phyloP scores from a whole-genome alignment of 2,888 invertebrate species.

The Leptinotarsa rubiginosa region DNA sequence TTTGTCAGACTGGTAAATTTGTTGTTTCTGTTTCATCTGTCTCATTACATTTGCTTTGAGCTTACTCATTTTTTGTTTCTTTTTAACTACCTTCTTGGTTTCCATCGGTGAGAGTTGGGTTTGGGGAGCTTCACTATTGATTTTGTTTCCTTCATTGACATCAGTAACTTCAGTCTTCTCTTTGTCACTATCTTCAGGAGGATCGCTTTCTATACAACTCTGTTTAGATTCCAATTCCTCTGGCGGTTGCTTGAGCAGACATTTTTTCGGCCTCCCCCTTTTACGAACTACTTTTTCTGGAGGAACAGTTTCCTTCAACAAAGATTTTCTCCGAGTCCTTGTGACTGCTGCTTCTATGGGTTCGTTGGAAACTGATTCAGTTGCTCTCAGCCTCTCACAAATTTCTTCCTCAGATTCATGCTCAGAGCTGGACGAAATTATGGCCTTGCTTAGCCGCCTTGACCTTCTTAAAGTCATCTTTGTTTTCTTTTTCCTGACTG shows the following conservation, averaged over 20 bases:
- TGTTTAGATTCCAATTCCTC: constrained; percentile 1
- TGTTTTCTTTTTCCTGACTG: constrained; percentile 34
- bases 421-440: constrained; percentile 2
- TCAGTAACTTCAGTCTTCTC: neutral
- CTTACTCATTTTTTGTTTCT: constrained; percentile 32
- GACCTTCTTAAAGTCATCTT: neutral
- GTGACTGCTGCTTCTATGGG: no score
- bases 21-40: constrained; percentile 38
- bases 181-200: neutral
- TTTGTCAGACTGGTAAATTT: constrained; percentile 33
- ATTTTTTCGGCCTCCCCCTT: constrained; percentile 7
- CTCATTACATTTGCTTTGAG: constrained; percentile 35
- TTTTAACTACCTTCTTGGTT: neutral
- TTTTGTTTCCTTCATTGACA: neutral
- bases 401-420: neutral
- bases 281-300: neutral
- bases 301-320: neutral
- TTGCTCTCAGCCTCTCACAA: neutral
- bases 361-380: neutral
- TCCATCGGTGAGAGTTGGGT: neutral
- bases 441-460: neutral
- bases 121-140: neutral
- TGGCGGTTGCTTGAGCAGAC: neutral
- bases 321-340: no score
- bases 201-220: neutral